phyloP scores from a whole-genome alignment of 1,140 invertebrate species.

The Sycophila sp. region DNA sequence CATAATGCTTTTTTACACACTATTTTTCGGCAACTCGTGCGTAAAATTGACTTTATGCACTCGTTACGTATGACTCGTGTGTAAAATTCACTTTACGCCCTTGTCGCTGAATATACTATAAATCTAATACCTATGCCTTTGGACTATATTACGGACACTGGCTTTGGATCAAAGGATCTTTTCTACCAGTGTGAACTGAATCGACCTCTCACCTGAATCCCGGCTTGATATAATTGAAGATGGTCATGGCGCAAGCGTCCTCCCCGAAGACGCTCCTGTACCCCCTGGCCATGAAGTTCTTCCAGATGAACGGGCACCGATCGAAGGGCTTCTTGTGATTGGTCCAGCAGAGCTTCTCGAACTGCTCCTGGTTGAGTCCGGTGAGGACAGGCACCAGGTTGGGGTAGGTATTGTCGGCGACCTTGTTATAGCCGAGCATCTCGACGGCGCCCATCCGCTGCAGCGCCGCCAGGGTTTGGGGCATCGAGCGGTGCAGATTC shows the following conservation, averaged over 20 bases:
- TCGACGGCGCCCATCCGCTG: slow-evolving; percentile 73
- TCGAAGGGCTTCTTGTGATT: slow-evolving; percentile 67
- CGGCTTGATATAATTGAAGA: slow-evolving; percentile 69
- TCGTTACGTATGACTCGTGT: too few species aligned
- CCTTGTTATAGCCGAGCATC: slow-evolving; percentile 83
- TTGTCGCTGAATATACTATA: too few species aligned
- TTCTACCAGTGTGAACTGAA: neutral
- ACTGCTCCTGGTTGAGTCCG: slow-evolving; percentile 71
- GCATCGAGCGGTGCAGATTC: slow-evolving; percentile 86
- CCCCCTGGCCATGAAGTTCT: slow-evolving; percentile 63
- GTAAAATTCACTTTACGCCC: too few species aligned
- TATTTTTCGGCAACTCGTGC: too few species aligned
- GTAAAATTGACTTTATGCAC: too few species aligned
- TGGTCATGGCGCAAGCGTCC: slow-evolving; percentile 68
- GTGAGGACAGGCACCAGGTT: slow-evolving; percentile 81
- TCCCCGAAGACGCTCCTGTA: slow-evolving; percentile 70
- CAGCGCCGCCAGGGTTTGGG: slow-evolving; percentile 73
- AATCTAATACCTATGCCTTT: too few species aligned
- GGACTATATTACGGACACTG: too few species aligned
- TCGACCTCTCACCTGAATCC: slow-evolving; percentile 61
- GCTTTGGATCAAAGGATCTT: too few species aligned
- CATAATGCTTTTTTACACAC: too few species aligned
- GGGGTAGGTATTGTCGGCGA: slow-evolving; percentile 85
- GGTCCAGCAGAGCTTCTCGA: slow-evolving; percentile 72
- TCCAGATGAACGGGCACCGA: slow-evolving; percentile 70